Base-by-base conservation (phyloP, 1,140 invertebrate species). In the Macrotrachela quadricornifera region DNA sequence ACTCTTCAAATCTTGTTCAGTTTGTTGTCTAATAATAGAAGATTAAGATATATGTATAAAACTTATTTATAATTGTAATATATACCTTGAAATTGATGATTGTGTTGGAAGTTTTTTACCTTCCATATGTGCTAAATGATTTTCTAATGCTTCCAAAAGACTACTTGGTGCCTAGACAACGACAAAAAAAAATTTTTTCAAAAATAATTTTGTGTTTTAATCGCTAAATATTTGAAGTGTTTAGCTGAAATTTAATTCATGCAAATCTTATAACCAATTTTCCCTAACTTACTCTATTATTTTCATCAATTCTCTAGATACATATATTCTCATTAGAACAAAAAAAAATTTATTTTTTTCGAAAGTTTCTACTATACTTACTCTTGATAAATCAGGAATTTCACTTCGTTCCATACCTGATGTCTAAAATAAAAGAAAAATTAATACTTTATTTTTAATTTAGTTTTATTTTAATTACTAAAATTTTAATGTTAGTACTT, bases 401-500 rank as follows among this genome's bases (percentile, higher is more conserved):
- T 96, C 91, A 41, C 90, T 88, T 72, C 91, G 92, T 70, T 96
- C 91, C 66, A 99, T 95, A 38, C 92, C 92, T 58, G 95, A 87
- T 69, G 86, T 90, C 79, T 91, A 74, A 58, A 70, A n/a, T n/a
- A n/a, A n/a, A 64, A 52, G 46, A 56, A 63, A 59, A 59, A 58
- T 40, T 53, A 21, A 58, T n/a, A 42, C 4, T 15, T 6, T n/a
- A 52, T 4, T 53, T 49, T 12, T 6, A 2, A 4, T 2, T 4
- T 30, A 30, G n/a, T 30, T 30, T 30, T 30, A 2, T 30, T 30
- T 30, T 8, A 30, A 4, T 8, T 30, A 8, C 8, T 30, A n/a
- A n/a, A n/a, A n/a, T 30, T 8, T 30, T 30, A 30, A 30, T 30
- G 21, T 30, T 30, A 30, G 8, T 30, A 30, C 21, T 2, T 30